Evolutionary conservation across 92 coral and sea anemone species (phyloP).

Genomic region (Diadumene lineata): DNA sequence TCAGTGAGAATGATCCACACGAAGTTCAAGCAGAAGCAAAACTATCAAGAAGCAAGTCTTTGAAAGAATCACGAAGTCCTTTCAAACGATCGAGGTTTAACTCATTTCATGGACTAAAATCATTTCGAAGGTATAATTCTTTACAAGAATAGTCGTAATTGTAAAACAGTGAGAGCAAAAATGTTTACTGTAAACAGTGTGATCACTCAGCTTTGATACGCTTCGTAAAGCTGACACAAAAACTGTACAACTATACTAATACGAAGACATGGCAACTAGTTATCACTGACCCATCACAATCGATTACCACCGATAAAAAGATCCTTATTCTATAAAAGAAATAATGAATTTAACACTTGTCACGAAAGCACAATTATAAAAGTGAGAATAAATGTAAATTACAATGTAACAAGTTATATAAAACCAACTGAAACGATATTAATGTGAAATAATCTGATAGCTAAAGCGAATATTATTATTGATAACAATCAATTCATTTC

Average conservation of each 20-base stretch:
- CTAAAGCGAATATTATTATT: too few species aligned
- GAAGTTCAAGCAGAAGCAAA: constrained; percentile 14
- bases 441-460: too few species aligned
- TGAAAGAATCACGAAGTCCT: constrained; percentile 11
- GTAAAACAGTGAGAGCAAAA: background rate
- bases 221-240: background rate
- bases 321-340: too few species aligned
- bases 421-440: too few species aligned
- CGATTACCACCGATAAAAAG: too few species aligned
- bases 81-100: constrained; percentile 33
- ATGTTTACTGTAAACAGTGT: background rate
- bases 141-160: constrained; percentile 19
- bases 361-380: too few species aligned
- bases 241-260: background rate
- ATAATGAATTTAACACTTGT: too few species aligned
- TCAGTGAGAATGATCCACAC: constrained; percentile 22
- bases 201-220: background rate
- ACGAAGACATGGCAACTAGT: too few species aligned
- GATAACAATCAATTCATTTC: too few species aligned
- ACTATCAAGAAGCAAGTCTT: constrained; percentile 18
- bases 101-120: constrained; percentile 16
- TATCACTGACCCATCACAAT: too few species aligned
- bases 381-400: too few species aligned
- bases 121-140: constrained; percentile 17
- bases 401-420: too few species aligned